Evolutionary conservation across 1,140 invertebrate genomes (phyloP).

Genomic region (Zaprionus inermis): DNA sequence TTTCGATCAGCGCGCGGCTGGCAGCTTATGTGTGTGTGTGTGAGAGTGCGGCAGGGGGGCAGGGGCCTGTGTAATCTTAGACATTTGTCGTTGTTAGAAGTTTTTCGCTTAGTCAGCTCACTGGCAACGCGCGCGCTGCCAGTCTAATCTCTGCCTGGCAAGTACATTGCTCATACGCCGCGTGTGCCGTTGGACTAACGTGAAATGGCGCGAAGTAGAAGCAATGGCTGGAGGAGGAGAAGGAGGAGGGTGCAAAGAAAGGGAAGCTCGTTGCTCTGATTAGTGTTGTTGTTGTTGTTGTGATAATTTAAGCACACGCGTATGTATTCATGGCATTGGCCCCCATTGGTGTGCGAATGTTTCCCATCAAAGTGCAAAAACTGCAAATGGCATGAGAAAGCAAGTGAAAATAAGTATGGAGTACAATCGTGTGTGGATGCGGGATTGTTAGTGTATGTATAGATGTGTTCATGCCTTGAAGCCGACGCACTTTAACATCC

Average conservation of each 20-base stretch:
- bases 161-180: constrained; percentile 23
- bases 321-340: constrained; percentile 10
- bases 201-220: neutral
- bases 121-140: constrained; percentile 11
- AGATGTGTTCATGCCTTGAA: neutral
- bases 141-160: constrained; percentile 13
- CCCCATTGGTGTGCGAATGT: constrained; percentile 14
- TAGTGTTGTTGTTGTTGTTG: constrained; percentile 24
- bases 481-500: neutral
- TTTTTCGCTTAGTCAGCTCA: constrained; percentile 41
- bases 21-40: constrained; percentile 17
- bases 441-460: neutral
- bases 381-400: neutral
- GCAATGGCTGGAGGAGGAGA: too few species aligned
- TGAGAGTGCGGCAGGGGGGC: constrained; percentile 18
- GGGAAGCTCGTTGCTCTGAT: constrained; percentile 28
- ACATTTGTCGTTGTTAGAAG: constrained; percentile 33
- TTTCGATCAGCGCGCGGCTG: constrained; percentile 37
- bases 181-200: constrained; percentile 1
- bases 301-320: constrained; percentile 26
- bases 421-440: neutral
- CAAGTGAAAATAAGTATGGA: neutral
- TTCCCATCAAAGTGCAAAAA: constrained; percentile 20
- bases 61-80: constrained; percentile 28
- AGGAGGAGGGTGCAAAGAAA: too few species aligned